Percentiles rank a stretch among this genome's conserved stretches.
Conservation (phyloP, 2,113 vertebrate species). For the Pholis gunnellus region DNA sequence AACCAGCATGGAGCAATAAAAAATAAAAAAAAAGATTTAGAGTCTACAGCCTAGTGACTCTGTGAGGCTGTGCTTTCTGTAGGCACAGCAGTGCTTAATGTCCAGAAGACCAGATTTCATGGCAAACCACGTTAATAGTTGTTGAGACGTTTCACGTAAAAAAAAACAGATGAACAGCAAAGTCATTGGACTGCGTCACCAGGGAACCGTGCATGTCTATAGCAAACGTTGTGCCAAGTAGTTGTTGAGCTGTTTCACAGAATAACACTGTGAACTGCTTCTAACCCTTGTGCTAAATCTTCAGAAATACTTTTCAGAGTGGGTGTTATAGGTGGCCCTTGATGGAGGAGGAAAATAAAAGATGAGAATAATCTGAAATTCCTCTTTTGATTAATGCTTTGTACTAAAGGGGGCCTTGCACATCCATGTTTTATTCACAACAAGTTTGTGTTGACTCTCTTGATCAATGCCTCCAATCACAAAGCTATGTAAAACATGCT, state of each 20-base stretch:
- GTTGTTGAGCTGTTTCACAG: not conserved
- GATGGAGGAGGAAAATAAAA: constrained; percentile 4
- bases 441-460: not conserved
- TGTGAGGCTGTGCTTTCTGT: not conserved
- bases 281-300: not conserved
- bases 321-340: not conserved
- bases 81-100: not conserved
- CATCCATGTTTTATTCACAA: not conserved
- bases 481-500: constrained; percentile 11
- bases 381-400: constrained; percentile 31
- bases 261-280: not conserved
- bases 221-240: not conserved
- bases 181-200: not conserved
- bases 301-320: not conserved
- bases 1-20: not conserved
- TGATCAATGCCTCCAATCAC: constrained; percentile 7
- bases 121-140: not conserved
- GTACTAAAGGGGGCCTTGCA: not conserved
- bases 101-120: not conserved
- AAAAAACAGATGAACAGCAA: not conserved
- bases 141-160: not conserved
- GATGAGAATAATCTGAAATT: constrained; percentile 15
- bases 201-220: not conserved
- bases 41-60: not conserved
- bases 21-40: not conserved